Base-by-base conservation (phyloP, 2,113 vertebrate species). In the Cephalopterus ornatus region DNA sequence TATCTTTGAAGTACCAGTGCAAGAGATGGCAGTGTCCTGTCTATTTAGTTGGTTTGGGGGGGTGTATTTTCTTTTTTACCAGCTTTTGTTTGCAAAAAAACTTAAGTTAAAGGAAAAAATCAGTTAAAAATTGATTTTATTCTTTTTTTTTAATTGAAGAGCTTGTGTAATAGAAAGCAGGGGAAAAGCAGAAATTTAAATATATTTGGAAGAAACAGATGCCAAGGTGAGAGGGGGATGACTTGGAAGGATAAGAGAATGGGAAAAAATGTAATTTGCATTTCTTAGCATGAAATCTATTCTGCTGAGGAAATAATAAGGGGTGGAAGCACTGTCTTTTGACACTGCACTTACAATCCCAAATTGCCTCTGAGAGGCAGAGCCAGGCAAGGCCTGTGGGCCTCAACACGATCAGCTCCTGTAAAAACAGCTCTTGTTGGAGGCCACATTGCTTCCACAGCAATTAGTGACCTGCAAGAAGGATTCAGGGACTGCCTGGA, bases 51-150 rank as follows among this genome's bases (percentile, higher is more conserved):
- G 58, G 4, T 63, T 89, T 74, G 17, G 23, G 11, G 8, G 9
- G 68, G 26, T 68, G 16, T 27, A 30, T 84, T 89, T 83, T 76
- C 5, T 30, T 30, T 71, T 78, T 73, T 61, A 49, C 9, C n/a
- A 49, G 26, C 11, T 75, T 75, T 46, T 76, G 4, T 80, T 89
- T 84, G 23, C 59, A 86, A 84, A n/a, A 0, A 68, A 33, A n/a
- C n/a, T 8, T 30, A 53, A 46, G 16, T 66, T 24, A 3, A 6
- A 13, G 23, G 17, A 20, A n/a, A 63, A 46, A 62, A 49, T 17
- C 6, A 16, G 7, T 55, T 13, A 53, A 26, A 56, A 50, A n/a
- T 67, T 0, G 0, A 1, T 42, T 41, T 10, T 33, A n/a, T n/a
- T 76, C 46, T 49, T 68, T 52, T 52, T 44, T 70, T 52, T 52